Evolutionary conservation across 2,888 invertebrate genomes (phyloP), one percentile per base, ranked within the genome.

Genomic region (Dynastes hyllus): DNA sequence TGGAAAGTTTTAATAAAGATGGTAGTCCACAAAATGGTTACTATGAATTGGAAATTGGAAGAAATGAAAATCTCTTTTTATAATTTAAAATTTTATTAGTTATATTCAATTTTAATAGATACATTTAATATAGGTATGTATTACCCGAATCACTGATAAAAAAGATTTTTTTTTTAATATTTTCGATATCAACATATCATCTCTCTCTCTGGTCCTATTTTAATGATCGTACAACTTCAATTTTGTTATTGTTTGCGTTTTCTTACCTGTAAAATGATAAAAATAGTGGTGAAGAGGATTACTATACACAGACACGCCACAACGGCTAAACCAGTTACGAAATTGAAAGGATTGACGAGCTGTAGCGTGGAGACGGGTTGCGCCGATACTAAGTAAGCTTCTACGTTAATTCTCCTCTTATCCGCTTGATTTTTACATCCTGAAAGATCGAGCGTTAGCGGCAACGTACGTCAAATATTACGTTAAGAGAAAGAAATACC

Each of bases 251-350:
- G 9, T 29, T 63, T 63, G 71, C 53, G 11, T 76, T 22, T 51
- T 73, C 87, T 85, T 88, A 95, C 95, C 93, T 95, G 95, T 85
- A 95, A 88, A 78, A 93, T 92, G 82, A 94, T 90, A 85, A 95
- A 93, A 81, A 95, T 92, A 29, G 93, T 91, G 22, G 93, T 91
- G 87, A 95, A 95, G 77, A 95, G 89, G 0, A 93, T 92, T 16
- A 94, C 91, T 81, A 94, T 93, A 81, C 93, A 92, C 78, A 94
- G 91, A 86, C 94, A 94, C 78, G 92, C 92, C 77, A 93, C 92
- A 81, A 93, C 90, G 65, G 93, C 93, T 85, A 93, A 89, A 66
- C 93, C 93, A 9, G 93, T 93, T 69, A 94, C 91, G 84, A 93
- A 91, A 78, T 93, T 92, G 83, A 94, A 91, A 13, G 93, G 88